A percentile compares a stretch with the other conserved stretches of the same genome.
Conservation (phyloP, 2,797 vertebrate genomes). For the Zonotrichia albicollis region DNA sequence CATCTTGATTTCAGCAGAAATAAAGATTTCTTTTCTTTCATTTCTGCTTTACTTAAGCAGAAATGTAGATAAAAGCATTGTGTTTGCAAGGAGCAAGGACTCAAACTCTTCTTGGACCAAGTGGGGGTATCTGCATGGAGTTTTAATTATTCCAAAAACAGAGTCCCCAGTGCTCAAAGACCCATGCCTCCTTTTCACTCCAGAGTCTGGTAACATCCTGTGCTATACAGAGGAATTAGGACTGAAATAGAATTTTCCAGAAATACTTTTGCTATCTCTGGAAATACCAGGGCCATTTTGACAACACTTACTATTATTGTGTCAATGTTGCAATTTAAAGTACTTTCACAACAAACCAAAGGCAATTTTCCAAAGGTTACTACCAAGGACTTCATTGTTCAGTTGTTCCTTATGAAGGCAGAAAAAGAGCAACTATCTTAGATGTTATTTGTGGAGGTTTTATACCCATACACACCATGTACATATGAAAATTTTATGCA, state of each 20-base stretch:
- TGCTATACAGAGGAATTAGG: neutral
- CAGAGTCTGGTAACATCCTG: neutral
- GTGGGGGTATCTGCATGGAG: neutral
- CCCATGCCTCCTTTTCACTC: neutral
- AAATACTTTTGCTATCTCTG: neutral
- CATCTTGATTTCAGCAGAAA: slow-evolving; percentile 48
- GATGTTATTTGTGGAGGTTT: neutral
- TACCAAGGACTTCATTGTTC: neutral
- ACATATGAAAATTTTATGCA: neutral
- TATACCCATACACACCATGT: neutral
- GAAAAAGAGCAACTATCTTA: neutral
- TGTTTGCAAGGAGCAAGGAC: slow-evolving; percentile 15
- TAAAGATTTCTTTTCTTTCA: too few species aligned
- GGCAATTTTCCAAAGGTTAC: neutral
- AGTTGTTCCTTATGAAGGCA: neutral
- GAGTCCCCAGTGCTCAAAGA: neutral
- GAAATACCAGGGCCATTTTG: neutral
- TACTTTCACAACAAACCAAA: neutral
- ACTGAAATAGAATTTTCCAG: neutral
- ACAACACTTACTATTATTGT: neutral
- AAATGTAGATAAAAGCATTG: slow-evolving; percentile 23
- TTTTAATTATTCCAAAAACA: neutral
- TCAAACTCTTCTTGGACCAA: neutral
- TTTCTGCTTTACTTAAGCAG: slow-evolving; percentile 2
- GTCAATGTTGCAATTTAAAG: neutral